Percentiles rank a stretch among this genome's conserved stretches.
These are phyloP conservation scores for Callospermophilus lateralis DNA, from an alignment of 2,113 vertebrate species.

Conservation along the genomic window DNA sequence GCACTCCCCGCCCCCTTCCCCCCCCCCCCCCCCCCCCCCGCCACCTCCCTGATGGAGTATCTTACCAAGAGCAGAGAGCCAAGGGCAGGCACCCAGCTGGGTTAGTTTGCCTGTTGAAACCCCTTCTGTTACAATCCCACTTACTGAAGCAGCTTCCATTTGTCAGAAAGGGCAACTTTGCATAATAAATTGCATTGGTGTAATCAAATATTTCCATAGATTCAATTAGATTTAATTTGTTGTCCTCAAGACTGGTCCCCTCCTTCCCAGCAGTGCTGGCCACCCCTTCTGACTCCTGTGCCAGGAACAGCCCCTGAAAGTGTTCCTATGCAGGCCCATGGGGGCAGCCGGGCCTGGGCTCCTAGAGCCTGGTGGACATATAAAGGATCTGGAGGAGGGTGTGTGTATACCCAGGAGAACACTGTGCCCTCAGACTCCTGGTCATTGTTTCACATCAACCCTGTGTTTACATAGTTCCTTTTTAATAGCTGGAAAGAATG, in stretches of 20 bases:
- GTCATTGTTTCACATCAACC: fast-evolving
- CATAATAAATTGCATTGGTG: constrained; percentile 76
- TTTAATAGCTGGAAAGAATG: neutral
- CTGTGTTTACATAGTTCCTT: neutral
- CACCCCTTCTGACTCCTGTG: neutral
- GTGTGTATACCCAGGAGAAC: fast-evolving
- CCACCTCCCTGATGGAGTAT: neutral
- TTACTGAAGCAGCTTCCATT: constrained; percentile 10
- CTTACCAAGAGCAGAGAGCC: neutral
- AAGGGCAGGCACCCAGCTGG: constrained; percentile 24
- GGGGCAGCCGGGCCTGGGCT: neutral
- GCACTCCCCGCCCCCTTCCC: fast-evolving
- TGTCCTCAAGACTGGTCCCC: constrained; percentile 62
- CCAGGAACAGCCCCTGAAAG: neutral
- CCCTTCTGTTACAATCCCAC: constrained; percentile 56
- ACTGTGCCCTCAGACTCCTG: fast-evolving
- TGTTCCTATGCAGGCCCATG: neutral
- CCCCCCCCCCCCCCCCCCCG: fast-evolving
- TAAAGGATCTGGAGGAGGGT: neutral
- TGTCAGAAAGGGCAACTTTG: constrained; percentile 83
- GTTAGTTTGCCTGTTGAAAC: constrained; percentile 54
- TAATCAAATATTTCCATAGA: constrained; percentile 84
- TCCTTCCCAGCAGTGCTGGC: constrained; percentile 47
- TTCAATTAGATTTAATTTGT: constrained; percentile 81
- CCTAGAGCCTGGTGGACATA: no score